A percentile compares a stretch with the other conserved stretches of the same genome.
These are phyloP conservation scores for Sycophaga agraensis DNA, from an alignment of 1,140 invertebrate genomes.

Conservation along the genomic window DNA sequence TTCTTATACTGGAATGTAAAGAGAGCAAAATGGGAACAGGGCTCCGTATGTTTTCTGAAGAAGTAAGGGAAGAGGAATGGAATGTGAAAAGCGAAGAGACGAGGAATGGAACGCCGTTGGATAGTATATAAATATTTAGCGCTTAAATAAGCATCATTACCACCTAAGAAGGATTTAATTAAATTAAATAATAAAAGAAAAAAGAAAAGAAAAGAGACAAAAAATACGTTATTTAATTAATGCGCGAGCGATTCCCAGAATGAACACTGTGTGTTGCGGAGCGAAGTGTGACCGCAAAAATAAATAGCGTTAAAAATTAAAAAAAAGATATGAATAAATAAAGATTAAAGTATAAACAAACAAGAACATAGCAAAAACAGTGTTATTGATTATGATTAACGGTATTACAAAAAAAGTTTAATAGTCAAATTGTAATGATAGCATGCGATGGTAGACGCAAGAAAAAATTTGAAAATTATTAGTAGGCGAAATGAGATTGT, in stretches of 20 bases:
- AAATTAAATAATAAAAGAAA: slow-evolving; percentile 30
- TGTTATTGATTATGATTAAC: slow-evolving; percentile 32
- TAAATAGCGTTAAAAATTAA: slow-evolving; percentile 15
- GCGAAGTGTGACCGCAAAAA: slow-evolving; percentile 9
- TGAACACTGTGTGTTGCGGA: slow-evolving; percentile 21
- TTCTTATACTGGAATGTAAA: slow-evolving; percentile 29
- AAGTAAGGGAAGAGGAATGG: background rate
- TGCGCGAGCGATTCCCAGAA: slow-evolving; percentile 22
- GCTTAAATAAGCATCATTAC: slow-evolving; percentile 27
- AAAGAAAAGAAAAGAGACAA: slow-evolving; percentile 33
- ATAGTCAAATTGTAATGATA: slow-evolving; percentile 28
- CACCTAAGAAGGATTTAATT: slow-evolving; percentile 27
- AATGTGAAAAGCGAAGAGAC: slow-evolving; percentile 5
- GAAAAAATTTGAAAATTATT: slow-evolving; percentile 27
- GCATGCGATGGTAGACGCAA: slow-evolving; percentile 36
- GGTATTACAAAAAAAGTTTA: slow-evolving; percentile 20
- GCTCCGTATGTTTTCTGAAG: background rate
- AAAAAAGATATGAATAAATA: slow-evolving; percentile 30
- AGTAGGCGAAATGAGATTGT: slow-evolving; percentile 32
- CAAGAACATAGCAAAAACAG: slow-evolving; percentile 22
- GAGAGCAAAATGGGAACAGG: slow-evolving; percentile 3
- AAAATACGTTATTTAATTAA: slow-evolving; percentile 42
- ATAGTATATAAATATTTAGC: slow-evolving; percentile 35
- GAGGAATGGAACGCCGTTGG: slow-evolving; percentile 20
- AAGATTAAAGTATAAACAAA: slow-evolving; percentile 30